Percentiles rank a stretch among this genome's conserved stretches.
Evolutionary conservation across 2,797 vertebrate species (phyloP).

Genomic region (Mormyrops boulengeri): DNA sequence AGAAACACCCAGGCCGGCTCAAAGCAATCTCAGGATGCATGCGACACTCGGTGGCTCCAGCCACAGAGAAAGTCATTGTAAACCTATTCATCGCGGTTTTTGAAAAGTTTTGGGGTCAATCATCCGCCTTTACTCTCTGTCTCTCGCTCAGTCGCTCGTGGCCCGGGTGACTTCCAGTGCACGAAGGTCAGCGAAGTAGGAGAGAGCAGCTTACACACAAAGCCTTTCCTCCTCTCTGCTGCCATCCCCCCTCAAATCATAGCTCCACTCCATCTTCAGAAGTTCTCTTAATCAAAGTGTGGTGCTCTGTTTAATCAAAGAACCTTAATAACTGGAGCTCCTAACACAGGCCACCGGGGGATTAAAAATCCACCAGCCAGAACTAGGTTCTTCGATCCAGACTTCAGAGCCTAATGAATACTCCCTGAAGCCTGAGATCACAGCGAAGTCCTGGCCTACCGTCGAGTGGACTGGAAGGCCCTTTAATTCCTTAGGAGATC

Average conservation of each 20-base stretch:
- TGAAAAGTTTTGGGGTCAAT: constrained; percentile 37
- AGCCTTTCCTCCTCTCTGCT: constrained; percentile 60
- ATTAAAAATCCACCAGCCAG: constrained; percentile 99
- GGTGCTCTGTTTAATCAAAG: constrained; percentile 93
- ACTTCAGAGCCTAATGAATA: constrained; percentile 85
- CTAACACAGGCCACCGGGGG: constrained; percentile 86
- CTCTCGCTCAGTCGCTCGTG: neutral
- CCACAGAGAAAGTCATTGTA: constrained; percentile 23
- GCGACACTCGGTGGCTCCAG: constrained; percentile 31
- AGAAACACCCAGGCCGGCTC: neutral
- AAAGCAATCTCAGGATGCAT: constrained; percentile 25
- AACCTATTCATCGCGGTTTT: constrained; percentile 36
- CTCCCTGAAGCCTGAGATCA: constrained; percentile 94
- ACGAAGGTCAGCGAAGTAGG: constrained; percentile 62
- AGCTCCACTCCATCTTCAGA: constrained; percentile 75
- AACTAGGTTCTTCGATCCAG: constrained; percentile 90
- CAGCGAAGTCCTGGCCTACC: constrained; percentile 75
- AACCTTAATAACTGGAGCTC: constrained; percentile 94
- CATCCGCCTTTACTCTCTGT: neutral
- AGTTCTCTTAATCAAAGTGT: constrained; percentile 94
- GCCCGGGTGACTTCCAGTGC: constrained; percentile 38
- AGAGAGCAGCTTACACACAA: constrained; percentile 56
- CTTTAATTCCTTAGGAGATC: constrained; percentile 98
- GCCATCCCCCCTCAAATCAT: constrained; percentile 65
- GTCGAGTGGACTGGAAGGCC: constrained; percentile 68